Evolutionary conservation across 2,888 invertebrate species (phyloP).

Genomic region (Drosophila merina): DNA sequence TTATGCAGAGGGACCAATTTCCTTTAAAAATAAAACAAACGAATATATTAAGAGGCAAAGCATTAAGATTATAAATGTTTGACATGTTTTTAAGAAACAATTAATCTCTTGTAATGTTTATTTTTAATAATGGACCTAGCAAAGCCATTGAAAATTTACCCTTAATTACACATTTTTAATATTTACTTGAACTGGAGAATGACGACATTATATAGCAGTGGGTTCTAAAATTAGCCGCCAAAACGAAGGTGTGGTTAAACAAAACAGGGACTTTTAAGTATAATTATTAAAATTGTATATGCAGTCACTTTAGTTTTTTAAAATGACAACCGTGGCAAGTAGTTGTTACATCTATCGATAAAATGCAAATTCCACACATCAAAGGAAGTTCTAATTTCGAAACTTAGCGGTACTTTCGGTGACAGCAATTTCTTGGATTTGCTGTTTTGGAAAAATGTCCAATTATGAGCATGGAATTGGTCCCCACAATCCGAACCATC

Average conservation of each 20-base stretch:
- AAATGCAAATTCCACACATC: background rate
- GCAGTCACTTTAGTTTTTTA: background rate
- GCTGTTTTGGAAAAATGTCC: slow-evolving; percentile 31
- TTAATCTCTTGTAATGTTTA: no score
- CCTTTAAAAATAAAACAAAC: no score
- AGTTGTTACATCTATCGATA: background rate
- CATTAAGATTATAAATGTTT: no score
- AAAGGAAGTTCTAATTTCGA: background rate
- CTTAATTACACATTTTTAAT: background rate
- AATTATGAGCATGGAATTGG: slow-evolving; percentile 47
- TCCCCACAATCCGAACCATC: slow-evolving; percentile 58
- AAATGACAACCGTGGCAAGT: background rate
- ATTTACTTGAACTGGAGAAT: background rate
- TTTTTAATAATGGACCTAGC: no score
- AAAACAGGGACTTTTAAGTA: background rate
- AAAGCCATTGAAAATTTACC: no score
- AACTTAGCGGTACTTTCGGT: slow-evolving; percentile 21
- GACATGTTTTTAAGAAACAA: no score
- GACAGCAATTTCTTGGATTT: background rate
- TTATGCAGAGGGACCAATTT: no score
- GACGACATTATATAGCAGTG: background rate
- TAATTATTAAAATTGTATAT: no score
- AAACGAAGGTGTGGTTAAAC: background rate
- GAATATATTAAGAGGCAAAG: no score
- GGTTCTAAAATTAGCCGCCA: background rate